Conservation (phyloP, 2,888 invertebrate species). For the Agrotis ipsilon region DNA sequence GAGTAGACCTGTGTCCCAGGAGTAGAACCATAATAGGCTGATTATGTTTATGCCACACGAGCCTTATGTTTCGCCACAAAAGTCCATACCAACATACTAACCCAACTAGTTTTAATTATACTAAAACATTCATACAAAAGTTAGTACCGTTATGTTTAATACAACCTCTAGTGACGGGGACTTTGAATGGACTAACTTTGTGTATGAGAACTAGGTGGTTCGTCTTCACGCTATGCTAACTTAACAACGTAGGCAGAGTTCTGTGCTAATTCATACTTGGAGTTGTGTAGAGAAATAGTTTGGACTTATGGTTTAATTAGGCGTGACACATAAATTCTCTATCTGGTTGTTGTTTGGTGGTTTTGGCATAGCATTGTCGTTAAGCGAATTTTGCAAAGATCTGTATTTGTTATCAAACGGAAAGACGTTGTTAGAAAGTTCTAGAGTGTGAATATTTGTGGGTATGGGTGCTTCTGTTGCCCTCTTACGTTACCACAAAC, state of each 20-base stretch:
- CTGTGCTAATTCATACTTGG: slow-evolving; percentile 21
- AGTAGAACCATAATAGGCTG: too few relatives aligned
- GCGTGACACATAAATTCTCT: neutral
- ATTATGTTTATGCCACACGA: too few relatives aligned
- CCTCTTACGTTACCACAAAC: too few relatives aligned
- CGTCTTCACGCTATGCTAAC: slow-evolving; percentile 52
- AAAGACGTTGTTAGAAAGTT: neutral
- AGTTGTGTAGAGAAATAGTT: slow-evolving; percentile 26
- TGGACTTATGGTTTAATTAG: slow-evolving; percentile 13
- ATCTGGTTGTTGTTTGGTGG: neutral
- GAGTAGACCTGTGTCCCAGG: too few relatives aligned
- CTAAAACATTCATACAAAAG: slow-evolving; percentile 34
- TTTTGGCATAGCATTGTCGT: neutral
- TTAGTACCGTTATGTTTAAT: slow-evolving; percentile 51
- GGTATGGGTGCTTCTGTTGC: too few relatives aligned
- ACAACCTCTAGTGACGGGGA: slow-evolving; percentile 47
- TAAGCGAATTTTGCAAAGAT: neutral
- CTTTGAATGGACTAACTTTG: slow-evolving; percentile 47
- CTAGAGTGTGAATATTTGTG: too few relatives aligned
- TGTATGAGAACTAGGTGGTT: slow-evolving; percentile 40
- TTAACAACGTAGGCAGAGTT: slow-evolving; percentile 27
- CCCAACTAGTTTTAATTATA: slow-evolving; percentile 49
- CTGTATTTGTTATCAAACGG: too few relatives aligned
- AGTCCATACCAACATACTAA: neutral
- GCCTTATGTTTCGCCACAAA: neutral